A percentile compares a stretch with the other conserved stretches of the same genome.
Conservation (phyloP, 2,888 invertebrate species). For the Nymphalis urticae region DNA sequence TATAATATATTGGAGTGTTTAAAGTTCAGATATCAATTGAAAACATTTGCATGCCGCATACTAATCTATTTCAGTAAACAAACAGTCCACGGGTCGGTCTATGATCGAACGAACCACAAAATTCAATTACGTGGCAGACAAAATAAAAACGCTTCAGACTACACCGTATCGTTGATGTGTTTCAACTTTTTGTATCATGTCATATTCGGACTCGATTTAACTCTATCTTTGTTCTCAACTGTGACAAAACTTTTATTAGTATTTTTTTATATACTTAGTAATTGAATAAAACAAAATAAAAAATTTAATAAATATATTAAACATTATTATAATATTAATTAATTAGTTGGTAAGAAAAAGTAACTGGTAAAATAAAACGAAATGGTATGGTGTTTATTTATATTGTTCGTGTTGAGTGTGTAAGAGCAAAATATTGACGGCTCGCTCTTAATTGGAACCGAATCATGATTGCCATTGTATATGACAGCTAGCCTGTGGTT, state of each 20-base stretch:
- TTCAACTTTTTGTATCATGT: constrained; percentile 63
- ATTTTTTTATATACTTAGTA: constrained; percentile 18
- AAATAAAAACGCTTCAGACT: constrained; percentile 71
- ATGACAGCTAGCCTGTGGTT: too few relatives aligned
- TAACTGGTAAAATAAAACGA: too few relatives aligned
- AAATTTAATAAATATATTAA: too few relatives aligned
- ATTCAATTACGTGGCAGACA: constrained; percentile 77
- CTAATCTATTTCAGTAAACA: constrained; percentile 37
- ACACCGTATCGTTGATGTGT: constrained; percentile 71
- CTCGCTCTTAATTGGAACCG: too few relatives aligned
- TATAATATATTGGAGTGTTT: constrained; percentile 8
- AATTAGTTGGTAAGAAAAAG: too few relatives aligned
- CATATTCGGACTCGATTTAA: constrained; percentile 31
- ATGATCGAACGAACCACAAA: constrained; percentile 70
- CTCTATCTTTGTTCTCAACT: not conserved
- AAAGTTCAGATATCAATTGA: constrained; percentile 24
- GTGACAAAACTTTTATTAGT: not conserved
- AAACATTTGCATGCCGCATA: constrained; percentile 34
- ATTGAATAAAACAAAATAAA: too few relatives aligned
- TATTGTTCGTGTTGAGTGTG: constrained; percentile 2
- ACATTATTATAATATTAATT: too few relatives aligned
- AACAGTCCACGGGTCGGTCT: constrained; percentile 43
- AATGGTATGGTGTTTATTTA: too few relatives aligned
- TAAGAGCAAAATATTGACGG: too few relatives aligned
- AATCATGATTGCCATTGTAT: too few relatives aligned